A percentile compares a stretch with the other conserved stretches of the same genome.
Evolutionary conservation across 2,888 invertebrate genomes (phyloP).

Genomic region (Heteromyza rotundicornis): DNA sequence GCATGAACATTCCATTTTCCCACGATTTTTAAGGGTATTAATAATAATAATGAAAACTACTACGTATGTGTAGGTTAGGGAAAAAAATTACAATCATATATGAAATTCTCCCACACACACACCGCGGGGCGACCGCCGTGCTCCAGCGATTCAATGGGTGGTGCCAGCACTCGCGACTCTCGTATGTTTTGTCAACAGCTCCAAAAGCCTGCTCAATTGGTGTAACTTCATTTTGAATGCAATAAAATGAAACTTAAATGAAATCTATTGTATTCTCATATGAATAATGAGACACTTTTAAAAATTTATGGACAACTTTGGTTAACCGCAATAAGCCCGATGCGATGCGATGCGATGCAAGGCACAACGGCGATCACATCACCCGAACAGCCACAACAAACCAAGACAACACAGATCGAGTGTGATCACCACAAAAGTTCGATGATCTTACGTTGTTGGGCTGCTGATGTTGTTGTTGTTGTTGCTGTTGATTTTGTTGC

Average conservation of each 20-base stretch:
- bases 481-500: slow-evolving; percentile 1
- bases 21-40: too few species aligned
- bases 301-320: slow-evolving; percentile 61
- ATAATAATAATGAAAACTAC: too few species aligned
- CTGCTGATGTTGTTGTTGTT: slow-evolving; percentile 3
- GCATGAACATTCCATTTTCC: too few species aligned
- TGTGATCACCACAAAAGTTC: slow-evolving; percentile 46
- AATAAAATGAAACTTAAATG: slow-evolving; percentile 52
- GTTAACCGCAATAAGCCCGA: slow-evolving; percentile 55
- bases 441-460: slow-evolving; percentile 41
- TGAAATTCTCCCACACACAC: slow-evolving; percentile 13
- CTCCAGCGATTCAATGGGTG: too few species aligned
- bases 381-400: slow-evolving; percentile 8
- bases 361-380: slow-evolving; percentile 20
- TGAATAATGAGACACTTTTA: slow-evolving; percentile 63
- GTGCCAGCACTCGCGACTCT: neutral
- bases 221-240: slow-evolving; percentile 36
- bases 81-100: too few species aligned
- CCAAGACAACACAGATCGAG: slow-evolving; percentile 12
- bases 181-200: neutral
- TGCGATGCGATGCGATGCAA: too few species aligned
- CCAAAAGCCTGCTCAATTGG: neutral
- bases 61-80: too few species aligned
- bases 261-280: slow-evolving; percentile 59
- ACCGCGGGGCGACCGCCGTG: too few species aligned